Conservation (phyloP, 2,888 invertebrate genomes). For the Drepanosiphum platanoidis region DNA sequence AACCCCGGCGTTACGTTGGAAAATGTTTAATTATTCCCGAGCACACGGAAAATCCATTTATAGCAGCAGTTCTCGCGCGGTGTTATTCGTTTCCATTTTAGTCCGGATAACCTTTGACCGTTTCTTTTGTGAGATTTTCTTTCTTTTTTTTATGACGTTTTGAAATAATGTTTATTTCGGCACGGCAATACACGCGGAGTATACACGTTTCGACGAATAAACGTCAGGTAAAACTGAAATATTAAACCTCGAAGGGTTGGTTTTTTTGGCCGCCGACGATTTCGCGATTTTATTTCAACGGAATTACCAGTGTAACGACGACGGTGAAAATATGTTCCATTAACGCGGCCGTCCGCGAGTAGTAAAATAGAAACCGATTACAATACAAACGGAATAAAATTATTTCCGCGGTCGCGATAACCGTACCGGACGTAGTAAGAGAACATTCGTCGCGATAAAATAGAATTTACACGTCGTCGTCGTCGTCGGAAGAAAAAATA, state of each 20-base stretch:
- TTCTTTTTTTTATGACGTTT: conserved; percentile 29
- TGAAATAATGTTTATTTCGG: background rate
- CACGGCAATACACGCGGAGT: background rate
- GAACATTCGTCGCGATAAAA: too few relatives aligned
- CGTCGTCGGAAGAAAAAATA: too few relatives aligned
- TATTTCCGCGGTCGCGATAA: background rate
- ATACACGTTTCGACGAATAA: background rate
- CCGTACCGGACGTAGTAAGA: too few relatives aligned
- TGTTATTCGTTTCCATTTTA: background rate
- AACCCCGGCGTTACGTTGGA: background rate
- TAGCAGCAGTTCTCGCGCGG: conserved; percentile 15
- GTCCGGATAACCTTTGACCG: background rate
- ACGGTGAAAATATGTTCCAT: background rate
- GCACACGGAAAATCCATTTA: conserved; percentile 1
- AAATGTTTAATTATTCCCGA: conserved; percentile 41
- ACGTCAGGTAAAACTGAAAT: background rate
- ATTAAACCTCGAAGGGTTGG: background rate
- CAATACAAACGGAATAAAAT: background rate
- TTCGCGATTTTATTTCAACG: background rate
- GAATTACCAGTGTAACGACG: background rate
- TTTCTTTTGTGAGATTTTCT: background rate
- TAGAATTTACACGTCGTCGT: too few relatives aligned
- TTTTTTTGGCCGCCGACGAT: conserved; percentile 3
- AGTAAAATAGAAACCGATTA: background rate
- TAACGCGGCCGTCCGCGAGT: background rate